These are phyloP conservation scores for Cheilosia urbana DNA, from an alignment of 2,888 invertebrate species.

Conservation along the genomic window DNA sequence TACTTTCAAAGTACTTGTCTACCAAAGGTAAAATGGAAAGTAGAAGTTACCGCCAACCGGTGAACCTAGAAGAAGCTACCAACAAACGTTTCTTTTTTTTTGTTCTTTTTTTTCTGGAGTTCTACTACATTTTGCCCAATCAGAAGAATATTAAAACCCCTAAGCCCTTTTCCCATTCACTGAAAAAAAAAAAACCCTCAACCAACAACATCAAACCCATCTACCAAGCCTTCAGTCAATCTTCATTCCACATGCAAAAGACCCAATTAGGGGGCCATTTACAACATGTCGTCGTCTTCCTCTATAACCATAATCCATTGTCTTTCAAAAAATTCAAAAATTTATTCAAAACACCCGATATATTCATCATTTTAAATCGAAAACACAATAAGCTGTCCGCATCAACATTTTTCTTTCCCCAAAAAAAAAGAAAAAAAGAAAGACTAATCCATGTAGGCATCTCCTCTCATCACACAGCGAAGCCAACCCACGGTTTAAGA, in stretches of 20 bases:
- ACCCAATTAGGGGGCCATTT: conserved; percentile 70
- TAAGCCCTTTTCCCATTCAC: no score
- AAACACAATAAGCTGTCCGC: conserved; percentile 49
- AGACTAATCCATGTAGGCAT: not conserved
- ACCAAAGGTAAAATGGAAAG: no score
- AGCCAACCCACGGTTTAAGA: conserved; percentile 37
- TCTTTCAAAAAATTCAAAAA: conserved; percentile 17
- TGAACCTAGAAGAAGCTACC: no score
- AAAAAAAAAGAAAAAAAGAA: conserved; percentile 9
- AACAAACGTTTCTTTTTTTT: no score
- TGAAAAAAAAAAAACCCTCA: no score
- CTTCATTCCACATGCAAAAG: conserved; percentile 70
- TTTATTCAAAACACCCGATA: conserved; percentile 63
- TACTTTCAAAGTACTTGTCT: no score
- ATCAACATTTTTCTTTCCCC: conserved; percentile 41
- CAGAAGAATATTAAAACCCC: no score
- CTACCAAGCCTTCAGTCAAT: conserved; percentile 25
- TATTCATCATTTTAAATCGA: conserved; percentile 56
- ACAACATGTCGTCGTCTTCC: conserved; percentile 41
- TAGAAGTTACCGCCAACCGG: no score
- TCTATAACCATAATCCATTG: not conserved
- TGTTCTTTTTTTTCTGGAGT: no score
- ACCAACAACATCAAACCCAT: no score
- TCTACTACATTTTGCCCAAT: no score
- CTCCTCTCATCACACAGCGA: conserved; percentile 34